A percentile compares a stretch with the other conserved stretches of the same genome.
These are phyloP conservation scores for Batillaria attramentaria DNA, from an alignment of 1,140 invertebrate species.

Conservation along the genomic window DNA sequence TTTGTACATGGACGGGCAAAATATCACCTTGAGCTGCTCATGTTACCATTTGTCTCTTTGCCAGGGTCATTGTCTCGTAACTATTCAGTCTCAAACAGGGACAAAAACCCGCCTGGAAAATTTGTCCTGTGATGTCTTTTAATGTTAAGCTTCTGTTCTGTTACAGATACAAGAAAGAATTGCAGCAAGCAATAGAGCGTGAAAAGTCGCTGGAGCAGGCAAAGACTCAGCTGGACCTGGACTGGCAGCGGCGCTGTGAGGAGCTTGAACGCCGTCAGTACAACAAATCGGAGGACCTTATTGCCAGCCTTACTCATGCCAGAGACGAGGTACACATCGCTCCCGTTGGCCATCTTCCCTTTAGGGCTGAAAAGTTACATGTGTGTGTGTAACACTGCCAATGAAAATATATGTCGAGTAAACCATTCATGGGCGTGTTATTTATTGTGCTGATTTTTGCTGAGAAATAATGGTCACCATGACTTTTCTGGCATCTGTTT, in stretches of 20 bases:
- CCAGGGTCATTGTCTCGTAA: too few relatives aligned
- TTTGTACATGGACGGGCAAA: too few relatives aligned
- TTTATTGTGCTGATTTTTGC: not conserved
- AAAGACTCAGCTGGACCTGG: constrained; percentile 65
- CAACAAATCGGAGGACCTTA: constrained; percentile 65
- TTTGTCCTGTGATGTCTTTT: too few relatives aligned
- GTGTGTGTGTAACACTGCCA: too few relatives aligned
- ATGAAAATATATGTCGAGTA: too few relatives aligned
- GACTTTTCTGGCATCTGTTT: constrained; percentile 27
- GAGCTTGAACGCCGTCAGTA: constrained; percentile 64
- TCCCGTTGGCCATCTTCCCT: not conserved
- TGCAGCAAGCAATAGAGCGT: constrained; percentile 60
- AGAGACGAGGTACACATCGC: constrained; percentile 59
- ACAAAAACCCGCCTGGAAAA: too few relatives aligned
- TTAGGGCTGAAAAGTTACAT: too few relatives aligned
- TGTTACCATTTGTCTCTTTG: too few relatives aligned
- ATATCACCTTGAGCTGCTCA: too few relatives aligned
- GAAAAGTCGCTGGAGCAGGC: constrained; percentile 59
- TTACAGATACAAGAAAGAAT: constrained; percentile 67
- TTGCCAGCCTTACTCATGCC: constrained; percentile 61
- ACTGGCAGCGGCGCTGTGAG: constrained; percentile 69
- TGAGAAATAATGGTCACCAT: not conserved
- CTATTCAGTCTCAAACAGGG: too few relatives aligned
- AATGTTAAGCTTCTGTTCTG: too few relatives aligned
- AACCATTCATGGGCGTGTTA: too few relatives aligned